phyloP scores from a whole-genome alignment of 2,113 vertebrate species.

The Syngnathus floridae region DNA sequence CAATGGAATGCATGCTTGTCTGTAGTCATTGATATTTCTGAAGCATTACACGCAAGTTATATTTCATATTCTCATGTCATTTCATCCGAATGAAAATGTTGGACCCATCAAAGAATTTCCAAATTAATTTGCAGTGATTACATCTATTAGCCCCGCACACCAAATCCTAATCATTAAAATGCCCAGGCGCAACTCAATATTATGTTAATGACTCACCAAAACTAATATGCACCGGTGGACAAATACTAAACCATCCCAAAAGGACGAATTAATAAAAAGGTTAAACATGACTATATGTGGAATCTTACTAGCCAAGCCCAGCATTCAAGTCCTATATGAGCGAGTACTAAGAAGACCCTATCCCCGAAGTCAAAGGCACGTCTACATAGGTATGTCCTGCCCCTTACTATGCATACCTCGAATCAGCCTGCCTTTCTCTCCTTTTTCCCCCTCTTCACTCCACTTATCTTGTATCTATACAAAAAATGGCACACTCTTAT shows the following conservation, averaged over 20 bases:
- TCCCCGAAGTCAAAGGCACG: slow-evolving; percentile 84
- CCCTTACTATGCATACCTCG: slow-evolving; percentile 29
- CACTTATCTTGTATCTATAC: slow-evolving; percentile 35
- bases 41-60: slow-evolving; percentile 17
- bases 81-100: slow-evolving; percentile 21
- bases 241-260: slow-evolving; percentile 36
- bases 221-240: slow-evolving; percentile 66
- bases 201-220: slow-evolving; percentile 25
- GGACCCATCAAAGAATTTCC: neutral
- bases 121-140: neutral
- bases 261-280: slow-evolving; percentile 58
- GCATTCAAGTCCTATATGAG: slow-evolving; percentile 99
- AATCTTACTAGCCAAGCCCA: slow-evolving; percentile 99
- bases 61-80: slow-evolving; percentile 39
- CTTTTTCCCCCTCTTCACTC: slow-evolving; percentile 38
- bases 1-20: neutral
- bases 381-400: slow-evolving; percentile 90
- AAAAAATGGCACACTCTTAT: slow-evolving; percentile 7
- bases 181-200: slow-evolving; percentile 12
- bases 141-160: slow-evolving; percentile 13
- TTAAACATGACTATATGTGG: slow-evolving; percentile 91
- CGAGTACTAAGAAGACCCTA: slow-evolving; percentile 98
- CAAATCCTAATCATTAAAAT: slow-evolving; percentile 19
- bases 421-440: slow-evolving; percentile 38
- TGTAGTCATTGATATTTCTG: slow-evolving; percentile 11